Evolutionary conservation across 2,113 vertebrate species (phyloP).

Genomic region (Bettongia penicillata): DNA sequence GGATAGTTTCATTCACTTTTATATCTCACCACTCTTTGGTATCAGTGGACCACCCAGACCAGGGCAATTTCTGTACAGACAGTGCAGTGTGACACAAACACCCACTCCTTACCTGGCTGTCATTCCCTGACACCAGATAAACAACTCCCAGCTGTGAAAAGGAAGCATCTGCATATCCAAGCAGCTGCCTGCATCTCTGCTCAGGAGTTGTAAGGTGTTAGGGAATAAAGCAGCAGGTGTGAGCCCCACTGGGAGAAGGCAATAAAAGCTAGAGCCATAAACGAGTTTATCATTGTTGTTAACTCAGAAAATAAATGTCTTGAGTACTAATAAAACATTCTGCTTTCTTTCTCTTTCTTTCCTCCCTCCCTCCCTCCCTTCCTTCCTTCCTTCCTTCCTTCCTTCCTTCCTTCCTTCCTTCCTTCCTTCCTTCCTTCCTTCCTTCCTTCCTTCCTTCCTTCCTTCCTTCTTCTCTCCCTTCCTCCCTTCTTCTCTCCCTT

Average conservation of each 20-base stretch:
- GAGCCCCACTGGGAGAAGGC: conserved; percentile 42
- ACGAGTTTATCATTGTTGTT: conserved; percentile 76
- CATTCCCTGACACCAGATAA: neutral
- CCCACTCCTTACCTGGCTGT: neutral
- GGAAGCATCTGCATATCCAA: neutral
- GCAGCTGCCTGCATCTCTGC: conserved; percentile 46
- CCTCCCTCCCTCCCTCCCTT: neutral
- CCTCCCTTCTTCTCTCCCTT: conserved; percentile 41
- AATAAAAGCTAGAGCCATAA: conserved; percentile 67
- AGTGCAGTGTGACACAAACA: fast-evolving
- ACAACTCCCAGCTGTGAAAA: conserved; percentile 50
- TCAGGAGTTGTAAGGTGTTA: neutral
- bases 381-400: conserved; percentile 25
- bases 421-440: too few relatives aligned
- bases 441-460: too few relatives aligned
- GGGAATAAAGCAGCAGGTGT: conserved; percentile 40
- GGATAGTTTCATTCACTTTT: neutral
- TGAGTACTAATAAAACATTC: conserved; percentile 54
- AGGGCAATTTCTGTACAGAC: neutral
- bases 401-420: conserved; percentile 21
- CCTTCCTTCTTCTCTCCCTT: too few relatives aligned
- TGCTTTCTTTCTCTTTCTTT: conserved; percentile 51
- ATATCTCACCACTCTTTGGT: neutral
- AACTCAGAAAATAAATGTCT: conserved; percentile 74
- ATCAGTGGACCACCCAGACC: neutral